These are phyloP conservation scores for Petaurus breviceps DNA, from an alignment of 2,113 vertebrate genomes.

Conservation along the genomic window DNA sequence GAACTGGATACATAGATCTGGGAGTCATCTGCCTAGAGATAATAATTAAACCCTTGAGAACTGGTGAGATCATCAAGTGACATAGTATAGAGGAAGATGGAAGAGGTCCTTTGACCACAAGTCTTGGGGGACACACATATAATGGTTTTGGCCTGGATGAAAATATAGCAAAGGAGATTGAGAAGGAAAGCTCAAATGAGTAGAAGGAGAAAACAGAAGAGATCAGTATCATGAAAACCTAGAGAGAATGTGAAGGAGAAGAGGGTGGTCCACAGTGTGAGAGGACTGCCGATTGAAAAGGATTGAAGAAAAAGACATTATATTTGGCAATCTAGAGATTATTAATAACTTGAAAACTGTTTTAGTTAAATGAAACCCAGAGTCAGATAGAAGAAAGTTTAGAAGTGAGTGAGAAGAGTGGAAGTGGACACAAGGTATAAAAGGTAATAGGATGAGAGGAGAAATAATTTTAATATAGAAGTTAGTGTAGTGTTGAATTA, in stretches of 20 bases:
- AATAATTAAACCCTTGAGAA: not conserved
- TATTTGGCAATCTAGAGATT: not conserved
- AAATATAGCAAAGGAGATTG: not conserved
- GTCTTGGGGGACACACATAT: not conserved
- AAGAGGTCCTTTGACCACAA: not conserved
- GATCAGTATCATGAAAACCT: not conserved
- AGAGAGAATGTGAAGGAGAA: not conserved
- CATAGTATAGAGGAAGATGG: not conserved
- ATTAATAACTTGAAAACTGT: not conserved
- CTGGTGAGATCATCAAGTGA: not conserved
- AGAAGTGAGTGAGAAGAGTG: not conserved
- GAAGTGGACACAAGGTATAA: too few species aligned
- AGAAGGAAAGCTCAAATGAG: not conserved
- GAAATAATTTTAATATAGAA: not conserved
- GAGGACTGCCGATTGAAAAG: not conserved
- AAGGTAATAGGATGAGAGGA: not conserved
- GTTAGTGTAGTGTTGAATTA: not conserved
- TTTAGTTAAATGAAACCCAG: not conserved
- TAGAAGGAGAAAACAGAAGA: not conserved
- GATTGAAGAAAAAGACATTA: not conserved
- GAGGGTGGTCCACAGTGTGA: not conserved
- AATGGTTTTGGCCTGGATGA: not conserved
- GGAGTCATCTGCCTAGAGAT: not conserved
- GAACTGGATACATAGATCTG: not conserved
- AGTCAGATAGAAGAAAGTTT: not conserved